Percentiles rank a stretch among this genome's conserved stretches.
These are phyloP conservation scores for Erinaceus europaeus DNA, from an alignment of 2,113 vertebrate genomes.

Conservation along the genomic window DNA sequence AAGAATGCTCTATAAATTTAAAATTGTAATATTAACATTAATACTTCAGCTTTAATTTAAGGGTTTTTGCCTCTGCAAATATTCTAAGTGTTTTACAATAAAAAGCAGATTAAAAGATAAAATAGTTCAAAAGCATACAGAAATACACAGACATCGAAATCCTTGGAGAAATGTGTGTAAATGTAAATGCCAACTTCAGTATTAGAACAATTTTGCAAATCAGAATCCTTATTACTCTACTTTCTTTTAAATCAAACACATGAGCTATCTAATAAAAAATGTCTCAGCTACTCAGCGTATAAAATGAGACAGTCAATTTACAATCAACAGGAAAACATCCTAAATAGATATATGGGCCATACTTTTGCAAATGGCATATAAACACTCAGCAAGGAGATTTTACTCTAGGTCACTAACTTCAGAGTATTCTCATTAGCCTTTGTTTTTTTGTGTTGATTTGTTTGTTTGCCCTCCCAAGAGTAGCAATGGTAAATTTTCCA, in stretches of 20 bases:
- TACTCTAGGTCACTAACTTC: background rate
- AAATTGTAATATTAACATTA: conserved; percentile 59
- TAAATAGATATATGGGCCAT: background rate
- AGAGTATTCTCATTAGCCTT: background rate
- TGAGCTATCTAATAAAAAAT: background rate
- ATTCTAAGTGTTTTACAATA: conserved; percentile 58
- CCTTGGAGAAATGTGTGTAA: conserved; percentile 25
- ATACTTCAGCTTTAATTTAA: conserved; percentile 56
- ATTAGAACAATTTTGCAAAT: conserved; percentile 52
- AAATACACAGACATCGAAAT: conserved; percentile 32
- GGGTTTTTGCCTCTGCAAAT: conserved; percentile 55
- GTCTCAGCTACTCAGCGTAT: background rate
- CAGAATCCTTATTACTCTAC: background rate
- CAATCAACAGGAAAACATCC: background rate
- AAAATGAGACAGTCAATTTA: background rate
- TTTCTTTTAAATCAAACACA: background rate
- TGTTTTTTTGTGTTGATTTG: background rate
- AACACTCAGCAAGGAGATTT: background rate
- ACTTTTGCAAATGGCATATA: background rate
- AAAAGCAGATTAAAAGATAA: conserved; percentile 71
- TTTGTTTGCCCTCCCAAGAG: background rate
- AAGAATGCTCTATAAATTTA: conserved; percentile 10
- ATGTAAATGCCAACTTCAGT: conserved; percentile 58
- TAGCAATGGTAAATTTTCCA: conserved; percentile 19
- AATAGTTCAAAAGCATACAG: conserved; percentile 49